Evolutionary conservation across 1,140 invertebrate genomes (phyloP).

Genomic region (Mamestra configurata): DNA sequence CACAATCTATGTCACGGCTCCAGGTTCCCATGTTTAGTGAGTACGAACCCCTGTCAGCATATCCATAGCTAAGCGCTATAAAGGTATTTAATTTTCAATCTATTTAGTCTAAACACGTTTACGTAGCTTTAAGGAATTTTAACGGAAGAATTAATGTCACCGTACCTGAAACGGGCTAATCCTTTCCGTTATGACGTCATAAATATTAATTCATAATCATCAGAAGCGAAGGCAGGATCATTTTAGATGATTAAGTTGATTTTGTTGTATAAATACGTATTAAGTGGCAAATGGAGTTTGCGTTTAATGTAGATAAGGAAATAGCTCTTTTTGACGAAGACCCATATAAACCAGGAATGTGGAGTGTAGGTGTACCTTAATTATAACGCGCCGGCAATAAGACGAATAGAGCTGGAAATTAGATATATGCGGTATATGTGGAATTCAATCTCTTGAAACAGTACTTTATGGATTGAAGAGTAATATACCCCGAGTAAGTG

Average conservation of each 20-base stretch:
- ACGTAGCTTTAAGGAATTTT: slow-evolving; percentile 40
- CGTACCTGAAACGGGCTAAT: slow-evolving; percentile 47
- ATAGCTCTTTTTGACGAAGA: not conserved
- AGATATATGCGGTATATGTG: too few relatives aligned
- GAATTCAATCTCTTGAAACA: too few relatives aligned
- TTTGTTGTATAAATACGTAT: not conserved
- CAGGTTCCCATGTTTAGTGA: slow-evolving; percentile 37
- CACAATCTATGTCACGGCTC: slow-evolving; percentile 36
- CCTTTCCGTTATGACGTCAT: slow-evolving; percentile 53
- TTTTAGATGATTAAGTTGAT: slow-evolving; percentile 33
- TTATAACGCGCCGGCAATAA: not conserved
- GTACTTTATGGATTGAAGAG: not conserved
- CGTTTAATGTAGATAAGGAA: not conserved
- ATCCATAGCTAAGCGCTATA: slow-evolving; percentile 17
- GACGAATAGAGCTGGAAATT: too few relatives aligned
- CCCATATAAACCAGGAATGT: not conserved
- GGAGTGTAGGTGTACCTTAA: not conserved
- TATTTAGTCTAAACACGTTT: slow-evolving; percentile 53
- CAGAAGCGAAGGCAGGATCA: slow-evolving; percentile 22
- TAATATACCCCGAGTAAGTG: not conserved
- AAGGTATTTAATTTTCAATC: slow-evolving; percentile 46
- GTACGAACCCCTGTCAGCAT: slow-evolving; percentile 16
- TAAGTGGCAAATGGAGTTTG: not conserved
- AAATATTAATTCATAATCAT: slow-evolving; percentile 59
- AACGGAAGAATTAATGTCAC: slow-evolving; percentile 53